Evolutionary conservation across 2,797 vertebrate species (phyloP), one percentile per base, ranked within the genome.

Genomic region (Pogonophryne albipinna): DNA sequence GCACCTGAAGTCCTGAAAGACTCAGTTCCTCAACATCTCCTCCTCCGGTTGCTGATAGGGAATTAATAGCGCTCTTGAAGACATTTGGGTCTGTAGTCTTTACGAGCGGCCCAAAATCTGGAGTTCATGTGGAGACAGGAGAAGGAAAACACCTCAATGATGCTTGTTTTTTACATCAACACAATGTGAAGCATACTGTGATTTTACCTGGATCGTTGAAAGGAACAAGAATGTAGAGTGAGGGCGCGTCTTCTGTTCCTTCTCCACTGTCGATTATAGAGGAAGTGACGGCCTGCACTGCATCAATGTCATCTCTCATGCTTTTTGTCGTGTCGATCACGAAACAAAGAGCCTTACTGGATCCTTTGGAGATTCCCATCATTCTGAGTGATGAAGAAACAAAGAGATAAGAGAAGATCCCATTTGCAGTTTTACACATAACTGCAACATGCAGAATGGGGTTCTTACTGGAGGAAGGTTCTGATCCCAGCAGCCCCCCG

Each of bases 1-100:
- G 11, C 55, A 93, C 93, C 93, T 88, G 85, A 20, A 94, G 88
- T 11, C 71, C 91, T 3, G 92, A 87, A 1, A 93, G 85, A 78
- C 89, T 90, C 78, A 78, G 3, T 31, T 93, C 91, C 0, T 3
- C 59, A 0, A 53, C 38, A 27, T 93, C 89, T 34, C 79, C 87
- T 41, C 91, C 91, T 8, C 87, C 89, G 0, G 4, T 4, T 8
- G 78, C 76, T 16, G 44, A 27, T 5, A 93, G 66, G 3, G 38
- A 34, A 14, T 79, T 46, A 6, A 91, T 34, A 0, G 1, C 10
- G 1, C 2, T 16, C 56, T 76, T 64, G 71, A 94, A 91, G 46
- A 55, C 15, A 0, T 63, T 1, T 6, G 89, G 34, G 61, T 93
- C 77, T 23, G 86, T 74, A 0, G 91, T 93, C 73, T 42, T 89